These are phyloP conservation scores for Eilema griseolum DNA, from an alignment of 2,888 invertebrate species.

Conservation along the genomic window DNA sequence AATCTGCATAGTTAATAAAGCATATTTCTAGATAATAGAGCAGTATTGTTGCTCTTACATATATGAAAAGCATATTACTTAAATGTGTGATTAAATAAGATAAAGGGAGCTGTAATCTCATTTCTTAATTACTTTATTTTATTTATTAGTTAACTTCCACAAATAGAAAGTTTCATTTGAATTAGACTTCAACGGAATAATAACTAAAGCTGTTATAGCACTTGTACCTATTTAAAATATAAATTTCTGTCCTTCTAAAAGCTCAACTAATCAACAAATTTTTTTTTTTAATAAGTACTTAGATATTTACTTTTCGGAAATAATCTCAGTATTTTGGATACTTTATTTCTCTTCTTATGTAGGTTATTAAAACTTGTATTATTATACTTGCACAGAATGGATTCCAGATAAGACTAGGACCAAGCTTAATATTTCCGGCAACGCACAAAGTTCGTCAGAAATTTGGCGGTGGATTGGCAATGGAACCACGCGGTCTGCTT, in stretches of 20 bases:
- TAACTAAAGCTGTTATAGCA: too few relatives aligned
- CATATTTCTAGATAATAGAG: too few relatives aligned
- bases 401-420: conserved; percentile 24
- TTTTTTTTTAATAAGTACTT: neutral
- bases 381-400: conserved; percentile 19
- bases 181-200: neutral
- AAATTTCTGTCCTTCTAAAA: neutral
- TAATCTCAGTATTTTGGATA: neutral
- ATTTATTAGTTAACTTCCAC: neutral
- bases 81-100: too few relatives aligned
- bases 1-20: too few relatives aligned
- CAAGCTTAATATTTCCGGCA: conserved; percentile 13
- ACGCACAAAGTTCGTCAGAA: neutral
- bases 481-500: conserved; percentile 15
- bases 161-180: neutral
- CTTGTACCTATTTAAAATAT: too few relatives aligned
- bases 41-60: too few relatives aligned
- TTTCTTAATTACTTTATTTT: neutral
- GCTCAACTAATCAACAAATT: neutral
- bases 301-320: neutral
- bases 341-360: neutral
- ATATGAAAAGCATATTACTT: too few relatives aligned
- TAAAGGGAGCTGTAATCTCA: neutral
- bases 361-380: neutral
- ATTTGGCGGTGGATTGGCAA: neutral